Base-by-base conservation (phyloP, 1,140 invertebrate genomes). In the Apis mellifera region DNA sequence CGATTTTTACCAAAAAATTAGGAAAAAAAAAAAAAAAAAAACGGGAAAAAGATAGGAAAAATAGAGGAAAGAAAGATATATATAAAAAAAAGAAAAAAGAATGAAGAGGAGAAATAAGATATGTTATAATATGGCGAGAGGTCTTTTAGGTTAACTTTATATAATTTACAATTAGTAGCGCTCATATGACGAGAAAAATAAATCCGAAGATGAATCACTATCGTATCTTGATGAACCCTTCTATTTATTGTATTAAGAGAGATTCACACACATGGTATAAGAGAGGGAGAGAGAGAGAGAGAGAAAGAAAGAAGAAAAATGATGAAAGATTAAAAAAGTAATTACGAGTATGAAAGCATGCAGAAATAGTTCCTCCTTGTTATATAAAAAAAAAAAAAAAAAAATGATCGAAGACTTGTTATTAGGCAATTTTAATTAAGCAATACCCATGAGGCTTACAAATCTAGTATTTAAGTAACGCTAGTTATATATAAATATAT, bases 381-480 rank as follows among this genome's bases (percentile, higher is more conserved):
- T 92, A 90, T 90, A 92, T 91, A 86, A 85, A 87, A 91, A 21
- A 21, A 87, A n/a, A n/a, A n/a, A n/a, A n/a, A 90, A 48, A 65
- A 21, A 77, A 77, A 88, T 23, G 32, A 91, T 89, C 82, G 83
- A 89, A 89, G 89, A 92, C 86, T 92, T 90, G 92, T 92, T 92
- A 90, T 92, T 92, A 93, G 90, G 89, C 87, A 90, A 91, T 92
- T 92, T 92, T 92, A 92, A 90, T 93, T 92, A 88, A 93, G 90
- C 90, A 92, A 92, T 91, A 92, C 83, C 90, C 86, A 87, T 88
- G 90, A 92, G 91, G 92, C 92, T 93, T 92, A 90, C 86, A 88
- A 89, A 90, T 85, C 86, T 85, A 90, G 81, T 84, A 86, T 85
- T 83, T 89, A 91, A 90, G 85, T 90, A 82, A 86, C 82, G 84